A percentile compares a stretch with the other conserved stretches of the same genome.
Conservation (phyloP, 2,797 vertebrate genomes). For the Pantherophis vulpinus region DNA sequence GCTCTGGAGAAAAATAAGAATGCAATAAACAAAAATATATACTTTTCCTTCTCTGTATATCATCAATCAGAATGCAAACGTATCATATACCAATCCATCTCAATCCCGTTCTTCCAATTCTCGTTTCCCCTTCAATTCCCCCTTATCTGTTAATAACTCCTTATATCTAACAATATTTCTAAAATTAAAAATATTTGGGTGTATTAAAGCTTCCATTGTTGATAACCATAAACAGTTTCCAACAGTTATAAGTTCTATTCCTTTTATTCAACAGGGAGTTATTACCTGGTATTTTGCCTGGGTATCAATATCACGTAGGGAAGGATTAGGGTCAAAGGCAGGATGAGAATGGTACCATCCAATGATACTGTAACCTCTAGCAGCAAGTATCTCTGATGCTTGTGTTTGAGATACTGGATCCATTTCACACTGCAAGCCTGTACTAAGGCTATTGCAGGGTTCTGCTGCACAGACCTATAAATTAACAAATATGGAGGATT, state of each 20-base stretch:
- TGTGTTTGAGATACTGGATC: conserved; percentile 94
- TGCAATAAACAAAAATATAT: not conserved
- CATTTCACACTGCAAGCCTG: conserved; percentile 97
- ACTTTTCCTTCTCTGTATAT: not conserved
- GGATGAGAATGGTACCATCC: conserved; percentile 99
- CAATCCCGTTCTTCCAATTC: too few relatives aligned
- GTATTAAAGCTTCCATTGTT: too few relatives aligned
- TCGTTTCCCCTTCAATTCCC: too few relatives aligned
- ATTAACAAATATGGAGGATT: conserved; percentile 6
- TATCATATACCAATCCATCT: too few relatives aligned
- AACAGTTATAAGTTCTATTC: not conserved
- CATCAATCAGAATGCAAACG: not conserved
- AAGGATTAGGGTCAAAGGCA: conserved; percentile 94
- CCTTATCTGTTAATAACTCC: too few relatives aligned
- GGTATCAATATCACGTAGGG: conserved; percentile 92
- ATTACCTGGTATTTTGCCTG: conserved; percentile 96
- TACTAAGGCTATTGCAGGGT: conserved; percentile 94
- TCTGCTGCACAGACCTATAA: conserved; percentile 87
- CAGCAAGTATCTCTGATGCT: conserved; percentile 86
- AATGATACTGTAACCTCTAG: conserved; percentile 83
- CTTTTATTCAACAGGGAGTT: not conserved
- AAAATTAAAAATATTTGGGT: too few relatives aligned
- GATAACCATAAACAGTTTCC: not conserved
- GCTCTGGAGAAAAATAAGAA: conserved; percentile 72
- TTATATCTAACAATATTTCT: too few relatives aligned